Evolutionary conservation across 2,888 invertebrate species (phyloP).

Genomic region (Polymixis lichenea): DNA sequence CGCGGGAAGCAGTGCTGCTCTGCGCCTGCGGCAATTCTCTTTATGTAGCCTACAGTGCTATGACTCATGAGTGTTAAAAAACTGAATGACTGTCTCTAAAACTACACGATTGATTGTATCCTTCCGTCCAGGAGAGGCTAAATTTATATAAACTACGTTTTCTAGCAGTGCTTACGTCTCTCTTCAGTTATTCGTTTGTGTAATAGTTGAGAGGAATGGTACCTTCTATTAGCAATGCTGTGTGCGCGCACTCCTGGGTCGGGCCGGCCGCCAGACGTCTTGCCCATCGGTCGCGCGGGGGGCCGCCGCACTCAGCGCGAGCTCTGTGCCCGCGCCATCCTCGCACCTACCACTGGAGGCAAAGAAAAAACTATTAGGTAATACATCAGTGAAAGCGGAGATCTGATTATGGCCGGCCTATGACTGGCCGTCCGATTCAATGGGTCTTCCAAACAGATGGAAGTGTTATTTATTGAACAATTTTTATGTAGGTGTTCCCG

Average conservation of each 20-base stretch:
- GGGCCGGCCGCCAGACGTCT: slow-evolving; percentile 87
- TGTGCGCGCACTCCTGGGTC: slow-evolving; percentile 84
- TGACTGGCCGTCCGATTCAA: background rate
- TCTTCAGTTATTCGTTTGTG: background rate
- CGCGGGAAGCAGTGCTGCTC: slow-evolving; percentile 76
- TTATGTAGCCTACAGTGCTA: slow-evolving; percentile 41
- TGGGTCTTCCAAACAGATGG: background rate
- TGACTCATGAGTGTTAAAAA: background rate
- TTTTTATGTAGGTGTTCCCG: background rate
- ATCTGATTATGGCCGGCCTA: background rate
- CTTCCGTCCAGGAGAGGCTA: background rate
- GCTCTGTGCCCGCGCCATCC: slow-evolving; percentile 63
- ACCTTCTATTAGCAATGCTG: slow-evolving; percentile 85
- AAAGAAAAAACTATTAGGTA: background rate
- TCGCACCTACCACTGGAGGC: slow-evolving; percentile 72
- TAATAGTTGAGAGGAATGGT: background rate
- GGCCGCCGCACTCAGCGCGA: slow-evolving; percentile 74
- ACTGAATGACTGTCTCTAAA: background rate
- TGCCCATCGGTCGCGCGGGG: slow-evolving; percentile 85
- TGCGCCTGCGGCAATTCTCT: slow-evolving; percentile 52
- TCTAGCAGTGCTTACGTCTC: background rate
- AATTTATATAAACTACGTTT: background rate
- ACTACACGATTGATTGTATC: background rate
- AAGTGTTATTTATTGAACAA: no score
- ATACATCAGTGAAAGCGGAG: background rate